phyloP scores from a whole-genome alignment of 2,113 vertebrate genomes.

The Piaya cayana region DNA sequence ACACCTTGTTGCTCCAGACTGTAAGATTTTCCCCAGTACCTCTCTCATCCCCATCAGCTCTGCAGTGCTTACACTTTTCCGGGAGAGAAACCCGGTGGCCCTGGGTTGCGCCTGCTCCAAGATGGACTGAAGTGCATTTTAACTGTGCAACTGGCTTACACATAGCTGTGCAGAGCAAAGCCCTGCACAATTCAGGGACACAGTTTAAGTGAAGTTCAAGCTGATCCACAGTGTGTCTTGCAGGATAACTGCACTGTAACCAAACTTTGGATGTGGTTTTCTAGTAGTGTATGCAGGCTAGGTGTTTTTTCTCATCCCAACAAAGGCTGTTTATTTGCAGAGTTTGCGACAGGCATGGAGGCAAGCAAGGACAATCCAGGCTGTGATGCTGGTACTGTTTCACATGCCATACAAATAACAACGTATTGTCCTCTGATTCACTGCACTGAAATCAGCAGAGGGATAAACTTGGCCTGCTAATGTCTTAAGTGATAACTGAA shows the following conservation, averaged over 20 bases:
- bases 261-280: rapidly evolving
- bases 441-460: neutral
- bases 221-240: neutral
- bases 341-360: rapidly evolving
- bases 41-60: neutral
- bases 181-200: neutral
- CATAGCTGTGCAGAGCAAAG: neutral
- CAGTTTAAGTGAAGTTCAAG: neutral
- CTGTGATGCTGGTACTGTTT: neutral
- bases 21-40: neutral
- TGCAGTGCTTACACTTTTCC: neutral
- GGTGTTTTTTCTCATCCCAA: neutral
- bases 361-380: neutral
- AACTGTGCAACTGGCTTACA: rapidly evolving
- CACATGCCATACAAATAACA: neutral
- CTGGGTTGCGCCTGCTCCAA: neutral
- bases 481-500: neutral
- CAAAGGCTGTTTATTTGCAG: neutral
- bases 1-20: rapidly evolving
- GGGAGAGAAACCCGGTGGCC: neutral
- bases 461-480: neutral
- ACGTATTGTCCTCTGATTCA: neutral
- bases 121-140: neutral
- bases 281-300: neutral
- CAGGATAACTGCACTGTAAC: neutral